A percentile compares a stretch with the other conserved stretches of the same genome.
These are phyloP conservation scores for Sesamia inferens DNA, from an alignment of 2,888 invertebrate species.

Conservation along the genomic window DNA sequence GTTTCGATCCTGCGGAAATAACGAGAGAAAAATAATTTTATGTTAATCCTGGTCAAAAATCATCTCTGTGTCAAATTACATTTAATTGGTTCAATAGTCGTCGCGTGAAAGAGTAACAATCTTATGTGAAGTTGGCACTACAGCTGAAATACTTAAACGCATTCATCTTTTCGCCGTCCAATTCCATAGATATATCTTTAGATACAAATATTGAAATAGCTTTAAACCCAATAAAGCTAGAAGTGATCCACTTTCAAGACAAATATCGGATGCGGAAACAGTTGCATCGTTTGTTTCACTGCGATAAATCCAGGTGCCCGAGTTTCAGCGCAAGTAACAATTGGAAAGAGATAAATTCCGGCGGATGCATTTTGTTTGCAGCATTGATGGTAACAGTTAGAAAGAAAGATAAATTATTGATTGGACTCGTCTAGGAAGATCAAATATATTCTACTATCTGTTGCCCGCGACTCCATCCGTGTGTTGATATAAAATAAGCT, in stretches of 20 bases:
- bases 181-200: not conserved
- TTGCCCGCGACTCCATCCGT: too few species aligned
- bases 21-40: too few species aligned
- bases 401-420: too few species aligned
- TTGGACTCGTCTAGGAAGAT: not conserved
- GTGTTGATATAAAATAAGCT: too few species aligned
- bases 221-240: slow-evolving; percentile 11
- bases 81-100: too few species aligned
- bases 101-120: not conserved
- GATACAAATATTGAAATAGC: not conserved
- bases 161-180: not conserved
- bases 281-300: slow-evolving; percentile 40
- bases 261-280: slow-evolving; percentile 19
- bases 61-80: too few species aligned
- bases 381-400: slow-evolving; percentile 39
- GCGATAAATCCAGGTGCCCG: slow-evolving; percentile 41
- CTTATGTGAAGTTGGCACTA: not conserved
- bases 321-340: slow-evolving; percentile 18
- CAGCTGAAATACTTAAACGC: not conserved
- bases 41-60: too few species aligned
- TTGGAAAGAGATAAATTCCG: slow-evolving; percentile 50
- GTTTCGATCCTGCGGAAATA: too few species aligned
- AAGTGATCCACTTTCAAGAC: slow-evolving; percentile 11
- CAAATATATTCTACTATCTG: slow-evolving; percentile 26
- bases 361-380: slow-evolving; percentile 47